These are phyloP conservation scores for Drosophila suzukii DNA, from an alignment of 1,140 invertebrate species.

Conservation along the genomic window DNA sequence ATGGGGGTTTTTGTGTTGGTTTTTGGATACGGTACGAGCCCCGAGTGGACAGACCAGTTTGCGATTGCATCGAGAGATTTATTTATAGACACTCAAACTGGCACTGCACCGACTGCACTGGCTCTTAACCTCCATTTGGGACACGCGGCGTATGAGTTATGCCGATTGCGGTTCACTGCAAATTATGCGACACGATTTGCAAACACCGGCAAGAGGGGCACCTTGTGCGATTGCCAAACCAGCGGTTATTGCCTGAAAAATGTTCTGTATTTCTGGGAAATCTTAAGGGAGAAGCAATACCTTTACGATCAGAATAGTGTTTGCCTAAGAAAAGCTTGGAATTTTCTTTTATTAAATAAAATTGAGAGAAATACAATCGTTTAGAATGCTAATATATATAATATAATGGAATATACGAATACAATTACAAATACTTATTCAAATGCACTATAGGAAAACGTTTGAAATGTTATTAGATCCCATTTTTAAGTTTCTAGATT, in stretches of 20 bases:
- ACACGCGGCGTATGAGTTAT: slow-evolving; percentile 79
- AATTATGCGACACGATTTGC: slow-evolving; percentile 52
- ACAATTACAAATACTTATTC: too few relatives aligned
- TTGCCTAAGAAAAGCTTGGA: too few relatives aligned
- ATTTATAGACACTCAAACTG: slow-evolving; percentile 69
- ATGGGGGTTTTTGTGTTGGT: neutral
- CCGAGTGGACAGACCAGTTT: slow-evolving; percentile 54
- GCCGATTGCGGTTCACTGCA: slow-evolving; percentile 57
- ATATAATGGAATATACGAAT: too few relatives aligned
- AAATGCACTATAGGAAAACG: too few relatives aligned
- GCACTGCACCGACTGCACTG: slow-evolving; percentile 47
- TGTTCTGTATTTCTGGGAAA: neutral
- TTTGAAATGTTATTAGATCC: too few relatives aligned
- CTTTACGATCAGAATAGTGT: neutral
- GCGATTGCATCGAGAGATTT: slow-evolving; percentile 68
- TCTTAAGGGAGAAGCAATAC: neutral
- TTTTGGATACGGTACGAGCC: neutral
- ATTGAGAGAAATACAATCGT: too few relatives aligned
- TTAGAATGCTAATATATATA: too few relatives aligned
- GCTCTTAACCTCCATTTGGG: slow-evolving; percentile 79
- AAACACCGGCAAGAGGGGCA: neutral
- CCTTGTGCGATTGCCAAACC: slow-evolving; percentile 8
- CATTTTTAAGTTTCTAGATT: too few relatives aligned
- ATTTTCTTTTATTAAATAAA: too few relatives aligned
- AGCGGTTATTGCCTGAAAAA: neutral